These are phyloP conservation scores for Ferrisia virgata DNA, from an alignment of 2,888 invertebrate species.

Conservation along the genomic window DNA sequence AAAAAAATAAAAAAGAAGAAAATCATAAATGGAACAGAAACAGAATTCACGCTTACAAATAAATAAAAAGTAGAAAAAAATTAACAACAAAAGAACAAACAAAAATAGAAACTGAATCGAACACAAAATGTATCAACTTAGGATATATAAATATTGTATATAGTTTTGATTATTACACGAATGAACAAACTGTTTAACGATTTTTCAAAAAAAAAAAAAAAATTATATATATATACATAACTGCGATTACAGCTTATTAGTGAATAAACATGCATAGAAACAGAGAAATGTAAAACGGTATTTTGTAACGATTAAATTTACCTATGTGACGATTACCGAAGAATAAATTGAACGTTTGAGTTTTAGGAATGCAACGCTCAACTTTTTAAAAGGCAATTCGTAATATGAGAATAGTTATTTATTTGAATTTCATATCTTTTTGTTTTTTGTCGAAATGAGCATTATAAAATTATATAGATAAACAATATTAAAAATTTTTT, in stretches of 20 bases:
- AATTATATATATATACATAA: background rate
- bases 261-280: background rate
- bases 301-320: background rate
- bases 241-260: background rate
- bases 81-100: slow-evolving; percentile 33
- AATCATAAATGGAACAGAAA: slow-evolving; percentile 25
- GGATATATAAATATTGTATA: slow-evolving; percentile 31
- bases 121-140: slow-evolving; percentile 33
- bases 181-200: background rate
- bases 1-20: background rate
- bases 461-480: background rate
- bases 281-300: background rate
- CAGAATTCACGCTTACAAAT: slow-evolving; percentile 12
- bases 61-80: slow-evolving; percentile 20
- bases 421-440: background rate
- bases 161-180: background rate
- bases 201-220: background rate
- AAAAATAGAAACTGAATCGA: slow-evolving; percentile 36
- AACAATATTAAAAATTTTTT: background rate
- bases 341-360: background rate
- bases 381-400: background rate
- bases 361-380: background rate
- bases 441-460: background rate
- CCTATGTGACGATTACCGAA: background rate
- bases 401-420: background rate